phyloP scores from a whole-genome alignment of 1,140 invertebrate genomes.

The Drosophila quadrilineata region DNA sequence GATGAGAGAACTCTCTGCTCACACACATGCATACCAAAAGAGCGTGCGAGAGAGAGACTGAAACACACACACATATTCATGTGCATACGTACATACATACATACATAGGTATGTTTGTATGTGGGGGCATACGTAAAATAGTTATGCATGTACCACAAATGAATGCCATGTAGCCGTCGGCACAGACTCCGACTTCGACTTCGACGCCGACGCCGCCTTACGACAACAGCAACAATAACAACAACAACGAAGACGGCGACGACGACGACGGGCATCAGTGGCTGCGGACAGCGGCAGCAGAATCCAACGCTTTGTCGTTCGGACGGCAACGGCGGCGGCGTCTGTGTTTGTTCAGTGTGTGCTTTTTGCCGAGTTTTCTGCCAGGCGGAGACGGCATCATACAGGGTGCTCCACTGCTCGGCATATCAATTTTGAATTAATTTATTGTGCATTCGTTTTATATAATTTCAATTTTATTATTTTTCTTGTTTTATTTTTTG shows the following conservation, averaged over 20 bases:
- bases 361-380: conserved; percentile 54
- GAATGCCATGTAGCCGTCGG: conserved; percentile 60
- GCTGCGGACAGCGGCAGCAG: conserved; percentile 39
- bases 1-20: conserved; percentile 10
- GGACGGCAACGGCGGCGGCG: conserved; percentile 32
- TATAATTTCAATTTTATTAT: conserved; percentile 72
- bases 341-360: conserved; percentile 43
- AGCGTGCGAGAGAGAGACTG: background rate
- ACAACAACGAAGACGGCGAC: conserved; percentile 29
- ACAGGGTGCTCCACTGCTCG: conserved; percentile 39
- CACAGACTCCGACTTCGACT: conserved; percentile 73
- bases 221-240: conserved; percentile 34
- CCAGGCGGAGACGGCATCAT: conserved; percentile 23
- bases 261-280: conserved; percentile 6
- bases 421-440: background rate
- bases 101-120: conserved; percentile 6
- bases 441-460: background rate
- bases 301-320: conserved; percentile 56
- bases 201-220: conserved; percentile 53
- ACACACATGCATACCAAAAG: conserved; percentile 24
- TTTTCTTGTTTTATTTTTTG: conserved; percentile 73
- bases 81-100: conserved; percentile 3
- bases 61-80: conserved; percentile 12
- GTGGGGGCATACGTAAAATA: conserved; percentile 60
- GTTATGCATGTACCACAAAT: conserved; percentile 70